phyloP scores from a whole-genome alignment of 1,140 invertebrate genomes.

The Pseudachorutes palmiensis region DNA sequence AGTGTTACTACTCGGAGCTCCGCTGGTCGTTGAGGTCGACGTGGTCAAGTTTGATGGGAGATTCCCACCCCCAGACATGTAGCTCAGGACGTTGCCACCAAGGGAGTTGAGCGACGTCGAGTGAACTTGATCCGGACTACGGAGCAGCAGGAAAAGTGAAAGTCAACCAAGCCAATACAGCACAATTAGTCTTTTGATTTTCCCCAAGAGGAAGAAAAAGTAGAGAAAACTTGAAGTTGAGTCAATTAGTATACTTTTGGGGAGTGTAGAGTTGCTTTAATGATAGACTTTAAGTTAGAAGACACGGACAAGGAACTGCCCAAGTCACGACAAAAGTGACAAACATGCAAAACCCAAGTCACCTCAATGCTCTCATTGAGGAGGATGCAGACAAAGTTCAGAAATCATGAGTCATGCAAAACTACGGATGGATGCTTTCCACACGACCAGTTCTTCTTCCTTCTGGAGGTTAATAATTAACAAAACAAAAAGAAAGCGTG shows the following conservation, averaged over 20 bases:
- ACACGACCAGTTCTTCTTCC: not conserved
- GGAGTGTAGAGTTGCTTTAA: not conserved
- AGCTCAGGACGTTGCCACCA: conserved; percentile 7
- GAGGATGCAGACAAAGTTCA: not conserved
- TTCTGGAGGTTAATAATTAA: not conserved
- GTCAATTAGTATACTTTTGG: not conserved
- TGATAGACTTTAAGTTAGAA: conserved; percentile 18
- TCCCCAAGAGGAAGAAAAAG: not conserved
- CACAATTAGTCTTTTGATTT: conserved; percentile 5
- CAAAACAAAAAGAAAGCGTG: conserved; percentile 7
- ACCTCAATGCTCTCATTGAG: not conserved
- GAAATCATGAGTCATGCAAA: not conserved
- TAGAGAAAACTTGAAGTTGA: conserved; percentile 5
- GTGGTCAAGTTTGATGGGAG: not conserved
- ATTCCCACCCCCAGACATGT: conserved; percentile 6
- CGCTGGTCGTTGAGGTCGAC: not conserved
- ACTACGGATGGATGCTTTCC: not conserved
- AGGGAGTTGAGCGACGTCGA: conserved; percentile 11
- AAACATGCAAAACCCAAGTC: conserved; percentile 1
- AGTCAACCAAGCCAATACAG: conserved; percentile 17
- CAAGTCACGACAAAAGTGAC: not conserved
- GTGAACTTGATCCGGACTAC: conserved; percentile 16
- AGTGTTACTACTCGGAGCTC: conserved; percentile 9
- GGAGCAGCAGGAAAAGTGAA: conserved; percentile 9
- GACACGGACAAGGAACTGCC: conserved; percentile 28